phyloP scores from a whole-genome alignment of 2,113 vertebrate species.

The Chamaetylas fuelleborni region DNA sequence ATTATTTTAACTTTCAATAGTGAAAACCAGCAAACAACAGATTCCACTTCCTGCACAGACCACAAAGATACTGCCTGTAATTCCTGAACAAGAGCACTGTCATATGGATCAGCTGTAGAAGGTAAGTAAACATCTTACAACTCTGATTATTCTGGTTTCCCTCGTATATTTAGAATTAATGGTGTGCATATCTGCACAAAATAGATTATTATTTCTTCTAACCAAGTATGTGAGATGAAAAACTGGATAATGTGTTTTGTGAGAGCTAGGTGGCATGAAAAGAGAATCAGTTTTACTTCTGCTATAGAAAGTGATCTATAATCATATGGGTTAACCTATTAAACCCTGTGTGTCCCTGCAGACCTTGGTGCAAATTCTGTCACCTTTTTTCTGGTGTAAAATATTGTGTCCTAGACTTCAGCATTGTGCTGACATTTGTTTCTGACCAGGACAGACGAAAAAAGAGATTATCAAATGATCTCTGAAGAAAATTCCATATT shows the following conservation, averaged over 20 bases:
- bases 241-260: not conserved
- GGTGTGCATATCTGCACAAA: not conserved
- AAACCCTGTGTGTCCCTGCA: not conserved
- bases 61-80: constrained; percentile 15
- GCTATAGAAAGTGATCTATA: not conserved
- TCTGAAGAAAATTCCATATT: not conserved
- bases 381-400: not conserved
- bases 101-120: not conserved
- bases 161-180: not conserved
- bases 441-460: not conserved
- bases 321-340: not conserved
- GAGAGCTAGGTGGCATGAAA: not conserved
- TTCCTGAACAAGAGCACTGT: constrained; percentile 52
- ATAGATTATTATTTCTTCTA: not conserved
- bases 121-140: not conserved
- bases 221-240: not conserved
- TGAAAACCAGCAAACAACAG: not conserved
- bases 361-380: not conserved
- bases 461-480: not conserved
- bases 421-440: not conserved
- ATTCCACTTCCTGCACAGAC: not conserved
- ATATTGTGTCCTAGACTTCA: not conserved
- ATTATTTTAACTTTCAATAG: not conserved
- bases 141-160: not conserved
- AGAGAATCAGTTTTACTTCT: constrained; percentile 32